Evolutionary conservation across 2,888 invertebrate genomes (phyloP).

Genomic region (Tipula helvola): DNA sequence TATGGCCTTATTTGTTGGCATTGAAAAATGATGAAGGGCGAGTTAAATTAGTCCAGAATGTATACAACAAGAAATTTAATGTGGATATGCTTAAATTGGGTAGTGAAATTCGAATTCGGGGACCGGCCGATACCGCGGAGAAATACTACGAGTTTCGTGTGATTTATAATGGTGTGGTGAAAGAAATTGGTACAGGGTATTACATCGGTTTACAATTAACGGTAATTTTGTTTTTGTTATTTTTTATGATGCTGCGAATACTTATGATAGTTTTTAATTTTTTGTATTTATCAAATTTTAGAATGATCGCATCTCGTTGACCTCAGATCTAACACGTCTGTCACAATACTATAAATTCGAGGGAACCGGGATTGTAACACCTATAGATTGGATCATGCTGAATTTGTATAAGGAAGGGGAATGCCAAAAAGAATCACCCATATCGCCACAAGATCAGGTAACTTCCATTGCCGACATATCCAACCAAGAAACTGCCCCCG

Average conservation of each 20-base stretch:
- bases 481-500: no score
- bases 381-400: neutral
- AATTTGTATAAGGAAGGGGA: neutral
- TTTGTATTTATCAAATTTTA: neutral
- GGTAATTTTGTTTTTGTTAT: no score
- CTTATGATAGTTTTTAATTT: neutral
- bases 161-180: neutral
- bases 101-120: neutral
- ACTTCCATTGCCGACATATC: no score
- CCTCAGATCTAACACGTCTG: neutral
- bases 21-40: neutral
- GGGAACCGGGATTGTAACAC: neutral
- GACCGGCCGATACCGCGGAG: neutral
- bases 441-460: no score
- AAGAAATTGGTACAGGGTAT: neutral
- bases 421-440: no score
- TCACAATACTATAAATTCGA: neutral
- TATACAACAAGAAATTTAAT: neutral
- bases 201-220: neutral
- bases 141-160: neutral
- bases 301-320: neutral
- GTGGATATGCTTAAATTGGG: neutral
- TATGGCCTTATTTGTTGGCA: neutral
- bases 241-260: no score
- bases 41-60: neutral